phyloP scores from a whole-genome alignment of 2,113 vertebrate genomes.

The Bettongia penicillata region DNA sequence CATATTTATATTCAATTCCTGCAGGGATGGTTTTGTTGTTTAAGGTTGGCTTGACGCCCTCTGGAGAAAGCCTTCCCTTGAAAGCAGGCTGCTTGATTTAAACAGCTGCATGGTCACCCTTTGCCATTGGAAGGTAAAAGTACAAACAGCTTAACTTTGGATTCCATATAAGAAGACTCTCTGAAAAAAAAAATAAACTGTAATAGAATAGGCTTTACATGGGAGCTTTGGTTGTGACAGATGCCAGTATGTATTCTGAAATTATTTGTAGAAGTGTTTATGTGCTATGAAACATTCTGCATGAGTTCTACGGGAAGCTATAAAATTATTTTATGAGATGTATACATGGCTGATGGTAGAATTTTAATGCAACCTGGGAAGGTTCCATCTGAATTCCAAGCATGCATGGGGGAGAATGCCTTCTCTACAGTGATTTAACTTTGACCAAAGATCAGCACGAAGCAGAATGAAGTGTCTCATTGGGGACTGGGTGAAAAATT shows the following conservation, averaged over 20 bases:
- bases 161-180: conserved; percentile 65
- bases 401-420: conserved; percentile 50
- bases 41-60: conserved; percentile 78
- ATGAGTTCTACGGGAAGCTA: conserved; percentile 79
- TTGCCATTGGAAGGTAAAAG: conserved; percentile 37
- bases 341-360: conserved; percentile 75
- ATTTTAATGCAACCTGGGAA: conserved; percentile 76
- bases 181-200: conserved; percentile 55
- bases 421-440: conserved; percentile 40
- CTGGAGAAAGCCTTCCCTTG: conserved; percentile 77
- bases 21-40: conserved; percentile 79
- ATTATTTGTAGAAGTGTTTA: conserved; percentile 85
- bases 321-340: conserved; percentile 83
- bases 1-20: conserved; percentile 81
- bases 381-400: conserved; percentile 75
- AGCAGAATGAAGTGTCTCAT: conserved; percentile 55
- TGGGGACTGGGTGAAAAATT: conserved; percentile 46
- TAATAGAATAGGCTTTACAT: conserved; percentile 64
- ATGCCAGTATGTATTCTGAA: conserved; percentile 75
- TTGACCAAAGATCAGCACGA: conserved; percentile 56
- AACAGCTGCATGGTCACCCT: not conserved
- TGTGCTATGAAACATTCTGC: conserved; percentile 81
- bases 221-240: conserved; percentile 68
- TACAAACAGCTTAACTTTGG: conserved; percentile 63
- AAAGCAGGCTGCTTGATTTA: conserved; percentile 69